These are phyloP conservation scores for Grammomys dolichurus DNA, from an alignment of 2,113 vertebrate genomes.

Conservation along the genomic window DNA sequence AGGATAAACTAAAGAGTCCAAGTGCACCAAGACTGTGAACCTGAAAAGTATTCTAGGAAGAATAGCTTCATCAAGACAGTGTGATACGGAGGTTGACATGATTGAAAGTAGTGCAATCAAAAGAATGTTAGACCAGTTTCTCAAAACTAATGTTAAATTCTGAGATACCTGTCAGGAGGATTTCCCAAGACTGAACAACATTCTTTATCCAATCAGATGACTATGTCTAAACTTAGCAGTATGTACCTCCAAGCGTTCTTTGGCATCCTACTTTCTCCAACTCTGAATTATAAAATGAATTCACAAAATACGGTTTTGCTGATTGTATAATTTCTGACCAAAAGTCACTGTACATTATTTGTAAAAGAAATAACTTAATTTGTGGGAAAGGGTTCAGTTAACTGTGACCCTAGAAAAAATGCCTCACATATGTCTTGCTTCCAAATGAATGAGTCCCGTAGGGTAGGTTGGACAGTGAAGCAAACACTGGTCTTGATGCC, in stretches of 20 bases:
- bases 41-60: conserved; percentile 86
- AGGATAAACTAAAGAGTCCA: conserved; percentile 92
- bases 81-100: conserved; percentile 92
- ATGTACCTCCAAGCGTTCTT: conserved; percentile 94
- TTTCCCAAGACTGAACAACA: background rate
- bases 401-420: conserved; percentile 75
- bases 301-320: conserved; percentile 92
- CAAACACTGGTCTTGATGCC: conserved; percentile 91
- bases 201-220: conserved; percentile 94
- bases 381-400: conserved; percentile 87
- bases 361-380: conserved; percentile 91
- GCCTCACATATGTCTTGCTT: conserved; percentile 86
- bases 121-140: conserved; percentile 72
- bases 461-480: conserved; percentile 93
- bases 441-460: conserved; percentile 95
- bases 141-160: too few species aligned
- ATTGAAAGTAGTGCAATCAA: conserved; percentile 87
- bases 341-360: conserved; percentile 91
- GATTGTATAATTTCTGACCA: conserved; percentile 92
- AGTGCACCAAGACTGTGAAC: conserved; percentile 85
- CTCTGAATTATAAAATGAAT: conserved; percentile 90
- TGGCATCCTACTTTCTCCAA: conserved; percentile 89
- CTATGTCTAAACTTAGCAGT: conserved; percentile 92
- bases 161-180: background rate
- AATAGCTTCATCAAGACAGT: conserved; percentile 91